Conservation (phyloP, 92 coral and sea anemone species). For the Nematostella vectensis region DNA sequence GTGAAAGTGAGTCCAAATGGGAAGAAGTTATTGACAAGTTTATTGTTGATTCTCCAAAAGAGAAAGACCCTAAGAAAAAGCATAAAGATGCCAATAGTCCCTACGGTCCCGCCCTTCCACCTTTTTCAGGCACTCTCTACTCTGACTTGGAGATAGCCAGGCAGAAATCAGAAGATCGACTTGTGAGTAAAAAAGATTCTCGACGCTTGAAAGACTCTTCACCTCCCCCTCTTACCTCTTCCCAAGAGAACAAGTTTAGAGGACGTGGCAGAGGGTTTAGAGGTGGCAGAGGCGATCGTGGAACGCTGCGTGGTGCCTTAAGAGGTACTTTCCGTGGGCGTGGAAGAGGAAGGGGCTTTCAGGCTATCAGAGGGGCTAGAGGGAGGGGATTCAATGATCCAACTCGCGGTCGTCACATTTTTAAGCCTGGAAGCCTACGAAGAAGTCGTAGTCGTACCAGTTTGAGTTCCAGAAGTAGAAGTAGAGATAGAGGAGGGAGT, state of each 20-base stretch:
- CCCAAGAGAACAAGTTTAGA: neutral
- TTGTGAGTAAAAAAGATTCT: neutral
- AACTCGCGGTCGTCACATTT: conserved; percentile 19
- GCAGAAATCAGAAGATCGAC: neutral
- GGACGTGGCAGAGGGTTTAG: conserved; percentile 13
- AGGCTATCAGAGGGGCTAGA: too few relatives aligned
- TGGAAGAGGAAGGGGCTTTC: neutral
- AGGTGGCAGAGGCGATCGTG: conserved; percentile 9
- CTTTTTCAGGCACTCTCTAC: neutral
- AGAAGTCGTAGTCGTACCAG: conserved; percentile 22
- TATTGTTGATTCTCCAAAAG: conserved; percentile 3
- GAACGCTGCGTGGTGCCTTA: neutral
- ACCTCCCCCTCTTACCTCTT: neutral
- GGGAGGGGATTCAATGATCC: conserved; percentile 14
- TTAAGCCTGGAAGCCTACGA: neutral
- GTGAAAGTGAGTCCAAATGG: conserved; percentile 23
- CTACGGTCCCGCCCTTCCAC: conserved; percentile 3
- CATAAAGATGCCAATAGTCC: neutral
- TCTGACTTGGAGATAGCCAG: neutral
- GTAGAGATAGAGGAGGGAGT: conserved; percentile 13
- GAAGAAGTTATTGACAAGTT: conserved; percentile 21
- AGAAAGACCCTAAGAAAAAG: neutral
- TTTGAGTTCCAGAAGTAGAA: conserved; percentile 5
- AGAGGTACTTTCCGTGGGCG: neutral
- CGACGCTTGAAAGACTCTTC: conserved; percentile 12